Conservation (phyloP, 2,113 vertebrate genomes). For the Gnathonemus longibarbis region DNA sequence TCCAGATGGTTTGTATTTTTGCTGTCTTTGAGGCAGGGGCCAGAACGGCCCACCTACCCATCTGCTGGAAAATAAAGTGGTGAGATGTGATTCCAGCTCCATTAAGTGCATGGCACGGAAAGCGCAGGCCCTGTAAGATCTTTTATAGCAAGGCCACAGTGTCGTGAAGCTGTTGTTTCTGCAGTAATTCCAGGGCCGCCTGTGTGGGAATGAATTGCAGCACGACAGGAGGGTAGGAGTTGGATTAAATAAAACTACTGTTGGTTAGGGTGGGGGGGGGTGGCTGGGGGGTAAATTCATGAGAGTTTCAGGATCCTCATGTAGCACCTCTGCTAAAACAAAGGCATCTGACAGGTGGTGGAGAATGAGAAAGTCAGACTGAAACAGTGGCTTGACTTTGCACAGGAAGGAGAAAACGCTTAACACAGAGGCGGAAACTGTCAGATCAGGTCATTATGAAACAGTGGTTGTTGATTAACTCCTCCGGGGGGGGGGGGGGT, state of each 20-base stretch:
- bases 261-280: constrained; percentile 30
- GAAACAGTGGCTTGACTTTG: constrained; percentile 42
- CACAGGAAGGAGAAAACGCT: background rate
- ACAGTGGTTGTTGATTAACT: background rate
- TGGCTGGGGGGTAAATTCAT: constrained; percentile 26
- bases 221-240: constrained; percentile 28
- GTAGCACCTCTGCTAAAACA: constrained; percentile 40
- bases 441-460: background rate
- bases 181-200: constrained; percentile 38
- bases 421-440: background rate
- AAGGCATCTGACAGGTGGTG: constrained; percentile 48
- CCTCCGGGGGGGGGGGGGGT: background rate
- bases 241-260: constrained; percentile 48
- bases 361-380: constrained; percentile 31
- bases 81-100: constrained; percentile 49
- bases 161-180: constrained; percentile 53
- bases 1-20: constrained; percentile 45
- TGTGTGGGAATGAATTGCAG: constrained; percentile 48
- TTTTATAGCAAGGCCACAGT: constrained; percentile 51
- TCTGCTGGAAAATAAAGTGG: constrained; percentile 45
- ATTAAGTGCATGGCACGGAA: constrained; percentile 44
- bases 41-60: constrained; percentile 5
- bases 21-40: constrained; percentile 14
- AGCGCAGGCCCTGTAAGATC: constrained; percentile 42
- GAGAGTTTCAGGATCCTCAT: constrained; percentile 37